Conservation (phyloP, 2,113 vertebrate species). For the Machaerirhynchus nigripectus region DNA sequence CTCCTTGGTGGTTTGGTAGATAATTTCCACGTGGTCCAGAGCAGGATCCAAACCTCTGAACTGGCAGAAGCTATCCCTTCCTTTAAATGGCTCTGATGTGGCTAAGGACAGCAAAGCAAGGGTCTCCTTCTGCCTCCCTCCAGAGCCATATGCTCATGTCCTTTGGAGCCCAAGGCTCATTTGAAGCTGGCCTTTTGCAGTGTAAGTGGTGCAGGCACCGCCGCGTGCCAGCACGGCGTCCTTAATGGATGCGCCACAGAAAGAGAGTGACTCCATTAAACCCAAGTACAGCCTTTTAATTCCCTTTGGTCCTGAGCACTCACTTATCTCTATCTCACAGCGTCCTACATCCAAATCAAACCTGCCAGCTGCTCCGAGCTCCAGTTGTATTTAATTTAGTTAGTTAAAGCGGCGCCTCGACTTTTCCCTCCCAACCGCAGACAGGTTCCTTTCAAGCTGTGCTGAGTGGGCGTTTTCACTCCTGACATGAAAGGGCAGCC, state of each 20-base stretch:
- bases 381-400: conserved; percentile 62
- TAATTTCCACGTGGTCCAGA: accelerated
- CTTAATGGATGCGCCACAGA: conserved; percentile 27
- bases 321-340: conserved; percentile 66
- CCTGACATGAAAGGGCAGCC: conserved; percentile 65
- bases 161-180: background rate
- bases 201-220: background rate
- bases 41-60: background rate
- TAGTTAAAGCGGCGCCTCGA: conserved; percentile 29
- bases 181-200: conserved; percentile 22
- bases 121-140: background rate
- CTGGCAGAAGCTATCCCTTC: background rate
- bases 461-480: conserved; percentile 58
- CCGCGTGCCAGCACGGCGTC: background rate
- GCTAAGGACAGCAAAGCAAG: background rate
- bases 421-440: conserved; percentile 18
- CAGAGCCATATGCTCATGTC: background rate
- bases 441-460: conserved; percentile 53
- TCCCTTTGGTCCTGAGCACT: conserved; percentile 48
- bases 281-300: conserved; percentile 55
- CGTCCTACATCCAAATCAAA: conserved; percentile 67
- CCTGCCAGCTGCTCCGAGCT: conserved; percentile 58
- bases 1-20: background rate
- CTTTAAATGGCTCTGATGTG: background rate
- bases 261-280: conserved; percentile 60